phyloP scores from a whole-genome alignment of 2,888 invertebrate species.

The Heteropelma amictum region DNA sequence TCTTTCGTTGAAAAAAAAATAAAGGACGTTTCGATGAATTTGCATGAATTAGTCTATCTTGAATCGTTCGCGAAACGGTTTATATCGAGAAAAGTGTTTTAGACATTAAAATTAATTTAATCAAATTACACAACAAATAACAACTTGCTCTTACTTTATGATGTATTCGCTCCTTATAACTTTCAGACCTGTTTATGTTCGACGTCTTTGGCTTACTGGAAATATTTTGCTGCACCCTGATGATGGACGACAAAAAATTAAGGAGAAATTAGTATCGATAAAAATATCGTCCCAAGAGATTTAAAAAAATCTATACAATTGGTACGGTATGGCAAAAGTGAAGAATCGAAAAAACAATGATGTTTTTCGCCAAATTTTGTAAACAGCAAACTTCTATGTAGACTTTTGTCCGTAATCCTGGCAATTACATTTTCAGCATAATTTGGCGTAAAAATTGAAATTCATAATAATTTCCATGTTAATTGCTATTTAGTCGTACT shows the following conservation, averaged over 20 bases:
- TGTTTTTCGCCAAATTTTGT: too few species aligned
- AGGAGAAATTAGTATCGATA: constrained; percentile 60
- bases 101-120: background rate
- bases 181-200: constrained; percentile 84
- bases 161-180: constrained; percentile 84
- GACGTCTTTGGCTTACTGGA: constrained; percentile 78
- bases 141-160: constrained; percentile 75
- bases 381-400: too few species aligned
- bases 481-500: background rate
- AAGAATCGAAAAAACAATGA: constrained; percentile 18
- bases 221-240: constrained; percentile 77
- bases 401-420: too few species aligned
- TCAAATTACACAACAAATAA: background rate
- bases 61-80: background rate
- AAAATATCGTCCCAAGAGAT: too few species aligned
- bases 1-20: too few species aligned
- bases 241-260: constrained; percentile 42
- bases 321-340: too few species aligned
- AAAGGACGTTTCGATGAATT: background rate
- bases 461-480: background rate
- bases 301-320: too few species aligned
- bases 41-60: background rate
- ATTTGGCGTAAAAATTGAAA: too few species aligned
- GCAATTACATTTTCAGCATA: too few species aligned
- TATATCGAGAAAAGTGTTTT: too few species aligned